phyloP scores from a whole-genome alignment of 2,797 vertebrate species.

The Kryptopterus vitreolus region DNA sequence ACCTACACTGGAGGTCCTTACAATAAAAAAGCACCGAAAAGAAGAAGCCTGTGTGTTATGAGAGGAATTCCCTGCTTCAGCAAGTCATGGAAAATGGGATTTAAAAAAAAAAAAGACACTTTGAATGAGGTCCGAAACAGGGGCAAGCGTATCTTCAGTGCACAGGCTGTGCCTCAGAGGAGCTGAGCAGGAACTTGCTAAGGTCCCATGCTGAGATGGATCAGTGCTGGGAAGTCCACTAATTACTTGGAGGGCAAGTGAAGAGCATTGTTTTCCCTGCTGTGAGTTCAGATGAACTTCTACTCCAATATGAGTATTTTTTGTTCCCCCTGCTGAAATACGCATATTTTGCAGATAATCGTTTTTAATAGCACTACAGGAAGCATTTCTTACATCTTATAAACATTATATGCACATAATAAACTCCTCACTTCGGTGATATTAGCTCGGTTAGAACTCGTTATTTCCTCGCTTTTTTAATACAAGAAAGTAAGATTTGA shows the following conservation, averaged over 20 bases:
- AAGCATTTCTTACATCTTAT: conserved; percentile 13
- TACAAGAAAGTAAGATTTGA: conserved; percentile 17
- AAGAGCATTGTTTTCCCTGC: conserved; percentile 29
- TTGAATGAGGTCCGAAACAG: conserved; percentile 48
- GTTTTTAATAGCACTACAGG: conserved; percentile 11
- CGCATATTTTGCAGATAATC: conserved; percentile 3
- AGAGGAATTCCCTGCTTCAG: conserved; percentile 47
- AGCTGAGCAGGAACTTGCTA: conserved; percentile 21
- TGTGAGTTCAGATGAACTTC: conserved; percentile 16
- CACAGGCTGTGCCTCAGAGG: conserved; percentile 17
- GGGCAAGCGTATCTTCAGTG: conserved; percentile 25
- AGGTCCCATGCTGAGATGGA: conserved; percentile 31
- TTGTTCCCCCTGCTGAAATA: neutral
- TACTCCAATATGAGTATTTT: neutral
- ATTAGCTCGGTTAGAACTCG: conserved; percentile 12
- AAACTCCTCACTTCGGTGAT: conserved; percentile 9
- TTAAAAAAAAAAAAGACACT: conserved; percentile 14
- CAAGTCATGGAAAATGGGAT: conserved; percentile 36
- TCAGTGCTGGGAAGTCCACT: conserved; percentile 36
- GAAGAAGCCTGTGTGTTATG: conserved; percentile 49
- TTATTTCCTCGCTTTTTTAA: neutral
- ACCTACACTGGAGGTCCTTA: conserved; percentile 59
- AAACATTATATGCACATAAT: neutral
- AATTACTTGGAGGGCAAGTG: conserved; percentile 43
- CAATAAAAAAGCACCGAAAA: conserved; percentile 55